Evolutionary conservation across 2,113 vertebrate species (phyloP).

Genomic region (Alosa alosa): DNA sequence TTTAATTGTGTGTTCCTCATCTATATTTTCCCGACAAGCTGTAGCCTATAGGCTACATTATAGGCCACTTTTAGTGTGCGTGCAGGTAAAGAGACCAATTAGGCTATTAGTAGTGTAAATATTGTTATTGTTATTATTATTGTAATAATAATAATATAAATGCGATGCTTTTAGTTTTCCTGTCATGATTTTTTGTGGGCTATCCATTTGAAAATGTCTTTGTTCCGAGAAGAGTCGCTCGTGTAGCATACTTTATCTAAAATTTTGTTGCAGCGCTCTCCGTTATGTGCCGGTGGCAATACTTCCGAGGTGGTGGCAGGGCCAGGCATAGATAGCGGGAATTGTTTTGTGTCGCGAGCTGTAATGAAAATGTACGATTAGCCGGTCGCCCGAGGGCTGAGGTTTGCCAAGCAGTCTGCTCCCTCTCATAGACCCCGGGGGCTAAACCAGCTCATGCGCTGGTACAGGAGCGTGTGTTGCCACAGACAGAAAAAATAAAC

Average conservation of each 20-base stretch:
- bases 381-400: not conserved
- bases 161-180: not conserved
- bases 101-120: not conserved
- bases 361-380: conserved; percentile 33
- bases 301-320: conserved; percentile 5
- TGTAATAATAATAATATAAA: not conserved
- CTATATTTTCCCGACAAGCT: too few species aligned
- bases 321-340: conserved; percentile 21
- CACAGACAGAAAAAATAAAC: not conserved
- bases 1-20: not conserved
- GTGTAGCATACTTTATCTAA: conserved; percentile 32
- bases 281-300: conserved; percentile 31
- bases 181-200: not conserved
- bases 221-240: conserved; percentile 21
- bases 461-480: not conserved
- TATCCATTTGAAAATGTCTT: not conserved
- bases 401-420: not conserved
- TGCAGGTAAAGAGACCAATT: not conserved
- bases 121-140: not conserved
- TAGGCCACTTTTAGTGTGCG: not conserved
- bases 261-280: conserved; percentile 29
- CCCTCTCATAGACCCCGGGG: not conserved
- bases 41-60: too few species aligned
- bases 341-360: conserved; percentile 19
- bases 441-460: conserved; percentile 3